Conservation (phyloP, 1,140 invertebrate species). For the Trichonephila clavipes region DNA sequence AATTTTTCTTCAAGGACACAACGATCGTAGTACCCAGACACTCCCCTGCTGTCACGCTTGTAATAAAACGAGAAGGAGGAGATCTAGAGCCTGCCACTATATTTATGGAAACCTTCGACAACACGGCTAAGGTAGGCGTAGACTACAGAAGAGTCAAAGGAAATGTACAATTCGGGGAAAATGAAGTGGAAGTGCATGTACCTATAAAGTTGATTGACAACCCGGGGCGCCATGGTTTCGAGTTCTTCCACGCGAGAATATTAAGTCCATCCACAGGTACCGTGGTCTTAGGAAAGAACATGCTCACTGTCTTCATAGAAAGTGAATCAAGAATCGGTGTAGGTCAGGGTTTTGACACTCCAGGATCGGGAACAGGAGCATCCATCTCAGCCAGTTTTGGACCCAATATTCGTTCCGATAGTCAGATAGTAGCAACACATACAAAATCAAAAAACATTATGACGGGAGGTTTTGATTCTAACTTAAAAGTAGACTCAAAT, state of each 20-base stretch:
- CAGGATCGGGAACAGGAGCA: no score
- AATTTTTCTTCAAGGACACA: background rate
- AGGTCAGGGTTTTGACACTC: no score
- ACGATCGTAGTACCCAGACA: background rate
- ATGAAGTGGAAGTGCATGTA: constrained; percentile 80
- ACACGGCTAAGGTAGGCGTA: constrained; percentile 83
- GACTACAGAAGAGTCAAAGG: constrained; percentile 84
- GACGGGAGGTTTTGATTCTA: no score
- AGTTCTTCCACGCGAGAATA: constrained; percentile 48
- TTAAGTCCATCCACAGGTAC: background rate
- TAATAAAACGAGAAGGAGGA: background rate
- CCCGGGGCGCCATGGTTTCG: background rate
- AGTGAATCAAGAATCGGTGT: no score
- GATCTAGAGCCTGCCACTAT: background rate
- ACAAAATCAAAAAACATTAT: no score
- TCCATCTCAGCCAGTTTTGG: no score
- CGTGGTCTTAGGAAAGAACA: background rate
- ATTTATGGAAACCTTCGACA: constrained; percentile 82
- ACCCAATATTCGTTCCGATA: no score
- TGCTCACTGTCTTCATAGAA: background rate
- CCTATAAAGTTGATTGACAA: background rate
- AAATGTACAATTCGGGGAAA: constrained; percentile 83
- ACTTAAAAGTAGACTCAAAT: no score
- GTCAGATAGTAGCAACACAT: no score
- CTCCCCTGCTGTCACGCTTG: background rate